Conservation (phyloP, 2,113 vertebrate species). For the Collichthys lucidus region DNA sequence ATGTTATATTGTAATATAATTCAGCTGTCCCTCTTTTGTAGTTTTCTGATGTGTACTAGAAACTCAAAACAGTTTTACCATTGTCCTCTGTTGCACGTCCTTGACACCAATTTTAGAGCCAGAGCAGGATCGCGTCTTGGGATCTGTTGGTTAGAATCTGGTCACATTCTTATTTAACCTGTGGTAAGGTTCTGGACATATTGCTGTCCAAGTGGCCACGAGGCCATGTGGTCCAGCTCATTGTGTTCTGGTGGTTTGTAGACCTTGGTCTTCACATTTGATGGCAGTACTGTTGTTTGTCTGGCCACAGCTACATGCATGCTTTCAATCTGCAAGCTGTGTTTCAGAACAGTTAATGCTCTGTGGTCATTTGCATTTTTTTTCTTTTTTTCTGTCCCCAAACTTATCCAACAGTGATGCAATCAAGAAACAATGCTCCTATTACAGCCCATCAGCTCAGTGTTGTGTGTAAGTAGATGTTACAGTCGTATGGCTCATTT, state of each 20-base stretch:
- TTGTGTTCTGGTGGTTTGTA: constrained; percentile 76
- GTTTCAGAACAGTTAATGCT: constrained; percentile 62
- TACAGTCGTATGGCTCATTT: constrained; percentile 49
- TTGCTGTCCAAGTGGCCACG: constrained; percentile 66
- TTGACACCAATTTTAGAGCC: constrained; percentile 41
- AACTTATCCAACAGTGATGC: constrained; percentile 57
- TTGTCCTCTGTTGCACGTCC: constrained; percentile 31
- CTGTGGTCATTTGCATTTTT: constrained; percentile 60
- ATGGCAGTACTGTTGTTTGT: constrained; percentile 67
- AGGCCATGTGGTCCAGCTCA: constrained; percentile 66
- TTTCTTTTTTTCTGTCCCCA: constrained; percentile 52
- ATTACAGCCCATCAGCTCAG: constrained; percentile 47
- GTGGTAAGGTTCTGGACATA: constrained; percentile 67
- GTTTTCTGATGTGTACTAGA: constrained; percentile 24
- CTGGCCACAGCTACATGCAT: constrained; percentile 41
- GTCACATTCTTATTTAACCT: constrained; percentile 73
- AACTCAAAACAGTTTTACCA: constrained; percentile 29
- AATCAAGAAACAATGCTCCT: constrained; percentile 52
- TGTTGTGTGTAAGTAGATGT: constrained; percentile 48
- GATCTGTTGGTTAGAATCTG: constrained; percentile 55
- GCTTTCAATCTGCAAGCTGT: constrained; percentile 55
- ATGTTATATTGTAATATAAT: constrained; percentile 4
- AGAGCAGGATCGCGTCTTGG: constrained; percentile 54
- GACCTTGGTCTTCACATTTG: constrained; percentile 55
- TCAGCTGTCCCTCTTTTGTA: constrained; percentile 27